phyloP scores from a whole-genome alignment of 2,888 invertebrate species.

The Antheraea yamamai region DNA sequence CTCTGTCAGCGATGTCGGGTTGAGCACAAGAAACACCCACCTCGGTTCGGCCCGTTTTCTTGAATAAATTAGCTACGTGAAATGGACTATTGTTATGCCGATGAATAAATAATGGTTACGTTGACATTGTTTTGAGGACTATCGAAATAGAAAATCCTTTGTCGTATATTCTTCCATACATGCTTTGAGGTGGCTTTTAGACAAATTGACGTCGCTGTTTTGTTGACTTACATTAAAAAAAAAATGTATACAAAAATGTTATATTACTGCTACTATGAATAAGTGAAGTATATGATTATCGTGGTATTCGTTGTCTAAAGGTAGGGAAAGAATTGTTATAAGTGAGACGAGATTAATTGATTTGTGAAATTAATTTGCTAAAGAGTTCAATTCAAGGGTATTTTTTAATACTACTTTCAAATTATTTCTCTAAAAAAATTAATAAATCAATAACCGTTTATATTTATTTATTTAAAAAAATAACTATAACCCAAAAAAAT shows the following conservation, averaged over 20 bases:
- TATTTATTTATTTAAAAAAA: too few relatives aligned
- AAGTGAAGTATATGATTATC: not conserved
- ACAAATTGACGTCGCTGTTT: slow-evolving; percentile 3
- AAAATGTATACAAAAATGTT: not conserved
- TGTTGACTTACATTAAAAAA: not conserved
- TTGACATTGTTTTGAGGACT: slow-evolving; percentile 20
- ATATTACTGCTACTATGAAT: not conserved
- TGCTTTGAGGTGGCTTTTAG: slow-evolving; percentile 9
- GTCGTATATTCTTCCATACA: slow-evolving; percentile 2
- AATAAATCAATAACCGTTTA: too few relatives aligned
- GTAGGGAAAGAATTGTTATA: not conserved
- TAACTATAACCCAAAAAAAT: too few relatives aligned
- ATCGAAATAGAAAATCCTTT: not conserved
- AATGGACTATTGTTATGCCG: slow-evolving; percentile 29
- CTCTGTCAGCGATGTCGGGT: slow-evolving; percentile 34
- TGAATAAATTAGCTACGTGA: slow-evolving; percentile 37
- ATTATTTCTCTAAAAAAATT: too few relatives aligned
- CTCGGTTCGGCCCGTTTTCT: slow-evolving; percentile 27
- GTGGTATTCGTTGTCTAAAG: not conserved
- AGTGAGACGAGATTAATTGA: too few relatives aligned
- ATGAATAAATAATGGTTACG: slow-evolving; percentile 27
- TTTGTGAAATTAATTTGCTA: too few relatives aligned
- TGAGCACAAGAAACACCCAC: slow-evolving; percentile 23
- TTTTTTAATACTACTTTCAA: too few relatives aligned
- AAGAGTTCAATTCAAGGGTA: too few relatives aligned